phyloP scores from a whole-genome alignment of 2,888 invertebrate genomes.

The Yponomeuta cagnagella region DNA sequence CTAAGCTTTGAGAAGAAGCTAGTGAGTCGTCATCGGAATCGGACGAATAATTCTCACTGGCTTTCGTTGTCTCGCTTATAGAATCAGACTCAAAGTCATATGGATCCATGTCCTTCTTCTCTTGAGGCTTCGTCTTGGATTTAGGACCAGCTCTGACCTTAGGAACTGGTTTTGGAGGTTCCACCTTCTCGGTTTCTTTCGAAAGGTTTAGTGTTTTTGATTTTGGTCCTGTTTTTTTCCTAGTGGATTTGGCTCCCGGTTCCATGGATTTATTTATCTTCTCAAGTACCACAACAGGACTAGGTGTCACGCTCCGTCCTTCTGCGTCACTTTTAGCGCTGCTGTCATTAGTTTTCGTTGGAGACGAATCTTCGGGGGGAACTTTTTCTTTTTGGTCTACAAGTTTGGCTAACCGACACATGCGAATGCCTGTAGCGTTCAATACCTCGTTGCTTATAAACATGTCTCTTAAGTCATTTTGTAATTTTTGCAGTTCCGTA shows the following conservation, averaged over 20 bases:
- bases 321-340: slow-evolving; percentile 23
- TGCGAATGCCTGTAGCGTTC: slow-evolving; percentile 78
- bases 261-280: slow-evolving; percentile 31
- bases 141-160: slow-evolving; percentile 49
- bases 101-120: slow-evolving; percentile 38
- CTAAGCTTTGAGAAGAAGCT: slow-evolving; percentile 46
- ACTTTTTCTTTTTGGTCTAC: slow-evolving; percentile 34
- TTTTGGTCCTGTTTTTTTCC: slow-evolving; percentile 42
- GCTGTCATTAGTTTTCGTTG: slow-evolving; percentile 29
- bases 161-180: slow-evolving; percentile 22
- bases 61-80: slow-evolving; percentile 37
- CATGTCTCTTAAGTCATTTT: slow-evolving; percentile 83
- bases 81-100: slow-evolving; percentile 59
- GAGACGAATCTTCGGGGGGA: slow-evolving; percentile 15
- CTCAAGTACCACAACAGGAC: slow-evolving; percentile 43
- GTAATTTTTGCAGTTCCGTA: slow-evolving; percentile 77
- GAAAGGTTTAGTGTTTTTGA: slow-evolving; percentile 30
- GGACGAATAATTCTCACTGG: slow-evolving; percentile 37
- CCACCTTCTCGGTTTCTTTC: slow-evolving; percentile 18
- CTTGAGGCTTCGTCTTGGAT: slow-evolving; percentile 43
- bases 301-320: background rate
- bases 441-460: slow-evolving; percentile 78
- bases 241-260: slow-evolving; percentile 22
- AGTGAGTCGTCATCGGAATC: slow-evolving; percentile 52
- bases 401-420: slow-evolving; percentile 77